Conservation (phyloP, 2,888 invertebrate genomes). For the Apamea anceps region DNA sequence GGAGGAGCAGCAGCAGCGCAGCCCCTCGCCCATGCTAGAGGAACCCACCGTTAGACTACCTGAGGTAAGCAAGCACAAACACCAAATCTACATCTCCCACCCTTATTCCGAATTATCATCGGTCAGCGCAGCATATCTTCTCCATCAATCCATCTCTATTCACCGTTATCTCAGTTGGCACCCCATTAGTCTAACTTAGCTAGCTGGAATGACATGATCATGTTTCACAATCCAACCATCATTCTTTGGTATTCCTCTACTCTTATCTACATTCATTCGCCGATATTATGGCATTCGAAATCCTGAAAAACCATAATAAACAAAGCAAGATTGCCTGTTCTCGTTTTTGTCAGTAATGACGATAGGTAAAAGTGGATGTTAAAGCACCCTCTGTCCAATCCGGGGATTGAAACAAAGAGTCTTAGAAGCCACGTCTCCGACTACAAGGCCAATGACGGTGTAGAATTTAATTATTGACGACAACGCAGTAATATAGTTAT, state of each 20-base stretch:
- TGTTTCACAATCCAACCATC: neutral
- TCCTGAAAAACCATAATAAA: too few species aligned
- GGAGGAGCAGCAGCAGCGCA: conserved; percentile 73
- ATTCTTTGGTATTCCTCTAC: neutral
- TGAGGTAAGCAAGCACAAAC: conserved; percentile 79
- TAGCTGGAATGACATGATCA: too few species aligned
- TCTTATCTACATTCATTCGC: neutral
- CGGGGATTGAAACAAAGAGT: too few species aligned
- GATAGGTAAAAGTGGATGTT: neutral
- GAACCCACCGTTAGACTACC: conserved; percentile 92
- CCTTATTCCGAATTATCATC: neutral
- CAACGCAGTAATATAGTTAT: too few species aligned
- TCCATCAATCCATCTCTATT: neutral
- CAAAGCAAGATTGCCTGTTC: neutral
- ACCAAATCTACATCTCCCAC: neutral
- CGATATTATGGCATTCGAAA: neutral
- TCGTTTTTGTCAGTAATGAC: neutral
- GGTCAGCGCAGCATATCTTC: neutral
- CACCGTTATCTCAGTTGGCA: neutral
- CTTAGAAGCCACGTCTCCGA: neutral
- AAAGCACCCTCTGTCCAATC: neutral
- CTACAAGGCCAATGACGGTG: neutral
- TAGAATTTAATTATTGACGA: neutral
- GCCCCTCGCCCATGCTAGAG: conserved; percentile 89
- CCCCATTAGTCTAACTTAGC: neutral